A percentile compares a stretch with the other conserved stretches of the same genome.
These are phyloP conservation scores for Lycaon pictus DNA, from an alignment of 2,113 vertebrate genomes.

Conservation along the genomic window DNA sequence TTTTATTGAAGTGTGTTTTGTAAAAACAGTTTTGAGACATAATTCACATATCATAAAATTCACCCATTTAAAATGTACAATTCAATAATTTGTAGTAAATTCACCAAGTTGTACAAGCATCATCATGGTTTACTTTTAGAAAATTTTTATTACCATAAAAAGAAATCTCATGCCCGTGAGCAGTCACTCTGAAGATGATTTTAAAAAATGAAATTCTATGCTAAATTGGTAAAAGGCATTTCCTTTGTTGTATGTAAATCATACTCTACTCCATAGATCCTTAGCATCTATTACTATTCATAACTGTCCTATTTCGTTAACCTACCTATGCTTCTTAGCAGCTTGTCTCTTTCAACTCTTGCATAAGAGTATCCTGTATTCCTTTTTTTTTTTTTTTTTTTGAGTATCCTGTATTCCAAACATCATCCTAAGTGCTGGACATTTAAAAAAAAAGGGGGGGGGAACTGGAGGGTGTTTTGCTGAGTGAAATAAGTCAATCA, in stretches of 20 bases:
- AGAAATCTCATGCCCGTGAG: not conserved
- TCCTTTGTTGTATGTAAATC: not conserved
- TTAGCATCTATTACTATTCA: not conserved
- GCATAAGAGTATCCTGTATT: not conserved
- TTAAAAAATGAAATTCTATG: not conserved
- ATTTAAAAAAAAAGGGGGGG: not conserved
- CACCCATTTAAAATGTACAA: not conserved
- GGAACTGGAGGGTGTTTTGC: too few species aligned
- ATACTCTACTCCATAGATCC: not conserved
- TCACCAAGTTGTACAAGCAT: not conserved
- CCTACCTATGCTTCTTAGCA: not conserved
- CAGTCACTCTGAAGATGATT: not conserved
- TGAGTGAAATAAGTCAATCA: too few species aligned
- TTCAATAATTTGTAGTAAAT: slow-evolving; percentile 36
- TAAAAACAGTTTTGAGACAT: slow-evolving; percentile 18
- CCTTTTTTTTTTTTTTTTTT: too few species aligned
- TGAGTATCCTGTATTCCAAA: not conserved
- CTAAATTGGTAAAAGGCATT: not conserved
- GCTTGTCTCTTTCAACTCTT: not conserved
- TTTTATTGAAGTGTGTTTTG: slow-evolving; percentile 26
- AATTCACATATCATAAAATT: slow-evolving; percentile 1
- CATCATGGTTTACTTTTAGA: slow-evolving; percentile 13
- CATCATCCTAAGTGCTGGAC: not conserved
- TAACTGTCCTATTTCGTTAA: not conserved
- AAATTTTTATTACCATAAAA: not conserved